Evolutionary conservation across 1,140 invertebrate genomes (phyloP).

Genomic region (Acromyrmex charruanus): DNA sequence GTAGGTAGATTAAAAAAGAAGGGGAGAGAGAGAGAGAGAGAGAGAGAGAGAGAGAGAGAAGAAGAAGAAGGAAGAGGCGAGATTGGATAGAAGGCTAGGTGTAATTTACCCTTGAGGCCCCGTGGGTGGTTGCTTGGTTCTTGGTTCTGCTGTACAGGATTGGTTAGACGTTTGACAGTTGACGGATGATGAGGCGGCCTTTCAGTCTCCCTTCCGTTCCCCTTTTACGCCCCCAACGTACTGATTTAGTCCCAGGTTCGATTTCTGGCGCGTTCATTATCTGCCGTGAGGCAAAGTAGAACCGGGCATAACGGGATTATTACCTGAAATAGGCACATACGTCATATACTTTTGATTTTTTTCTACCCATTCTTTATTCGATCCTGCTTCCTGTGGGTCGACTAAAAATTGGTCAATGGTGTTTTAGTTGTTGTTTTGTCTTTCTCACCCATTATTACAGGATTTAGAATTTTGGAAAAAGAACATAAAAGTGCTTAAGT

Average conservation of each 20-base stretch:
- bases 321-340: conserved; percentile 80
- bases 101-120: conserved; percentile 79
- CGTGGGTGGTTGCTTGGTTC: conserved; percentile 81
- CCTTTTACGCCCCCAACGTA: conserved; percentile 76
- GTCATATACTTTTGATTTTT: background rate
- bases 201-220: conserved; percentile 72
- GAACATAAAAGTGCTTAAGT: background rate
- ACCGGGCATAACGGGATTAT: conserved; percentile 80
- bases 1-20: conserved; percentile 24
- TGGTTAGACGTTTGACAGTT: conserved; percentile 85
- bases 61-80: background rate
- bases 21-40: background rate
- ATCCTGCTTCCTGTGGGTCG: conserved; percentile 5
- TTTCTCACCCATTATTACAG: background rate
- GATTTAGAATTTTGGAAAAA: background rate
- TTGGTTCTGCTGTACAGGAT: conserved; percentile 82
- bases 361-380: conserved; percentile 22
- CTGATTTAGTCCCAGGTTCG: conserved; percentile 62
- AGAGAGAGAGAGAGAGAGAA: background rate
- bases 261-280: conserved; percentile 78
- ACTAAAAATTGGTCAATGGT: conserved; percentile 5
- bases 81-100: conserved; percentile 68
- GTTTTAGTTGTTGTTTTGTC: background rate
- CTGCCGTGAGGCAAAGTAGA: conserved; percentile 67
- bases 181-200: conserved; percentile 86